phyloP scores from a whole-genome alignment of 2,888 invertebrate species.

The Thera obeliscata region DNA sequence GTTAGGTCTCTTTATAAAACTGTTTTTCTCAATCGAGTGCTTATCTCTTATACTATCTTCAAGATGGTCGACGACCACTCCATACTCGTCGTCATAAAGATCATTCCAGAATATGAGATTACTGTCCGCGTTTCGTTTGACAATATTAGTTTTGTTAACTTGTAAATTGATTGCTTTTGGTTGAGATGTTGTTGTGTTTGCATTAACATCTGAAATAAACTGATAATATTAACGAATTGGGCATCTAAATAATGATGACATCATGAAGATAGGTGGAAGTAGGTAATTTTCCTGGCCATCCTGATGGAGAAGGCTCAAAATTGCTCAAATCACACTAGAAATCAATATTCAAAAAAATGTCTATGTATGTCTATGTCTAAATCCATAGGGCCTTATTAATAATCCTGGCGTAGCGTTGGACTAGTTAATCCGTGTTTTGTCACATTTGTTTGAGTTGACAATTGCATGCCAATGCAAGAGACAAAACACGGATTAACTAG shows the following conservation, averaged over 20 bases:
- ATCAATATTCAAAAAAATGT: too few relatives aligned
- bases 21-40: conserved; percentile 44
- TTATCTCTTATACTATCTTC: conserved; percentile 54
- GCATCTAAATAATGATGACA: not conserved
- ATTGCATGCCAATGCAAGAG: too few relatives aligned
- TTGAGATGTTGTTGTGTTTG: not conserved
- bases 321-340: too few relatives aligned
- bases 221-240: not conserved
- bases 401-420: too few relatives aligned
- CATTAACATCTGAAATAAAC: conserved; percentile 27
- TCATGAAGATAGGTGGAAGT: too few relatives aligned
- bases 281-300: too few relatives aligned
- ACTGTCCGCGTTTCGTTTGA: conserved; percentile 61
- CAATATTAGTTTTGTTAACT: conserved; percentile 37
- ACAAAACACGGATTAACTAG: too few relatives aligned
- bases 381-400: too few relatives aligned
- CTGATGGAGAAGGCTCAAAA: too few relatives aligned
- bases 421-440: too few relatives aligned
- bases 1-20: conserved; percentile 57
- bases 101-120: conserved; percentile 72
- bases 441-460: too few relatives aligned
- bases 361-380: too few relatives aligned
- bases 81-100: conserved; percentile 75
- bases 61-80: conserved; percentile 51
- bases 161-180: conserved; percentile 12